Conservation (phyloP, 1,140 invertebrate genomes). For the Diprion similis region DNA sequence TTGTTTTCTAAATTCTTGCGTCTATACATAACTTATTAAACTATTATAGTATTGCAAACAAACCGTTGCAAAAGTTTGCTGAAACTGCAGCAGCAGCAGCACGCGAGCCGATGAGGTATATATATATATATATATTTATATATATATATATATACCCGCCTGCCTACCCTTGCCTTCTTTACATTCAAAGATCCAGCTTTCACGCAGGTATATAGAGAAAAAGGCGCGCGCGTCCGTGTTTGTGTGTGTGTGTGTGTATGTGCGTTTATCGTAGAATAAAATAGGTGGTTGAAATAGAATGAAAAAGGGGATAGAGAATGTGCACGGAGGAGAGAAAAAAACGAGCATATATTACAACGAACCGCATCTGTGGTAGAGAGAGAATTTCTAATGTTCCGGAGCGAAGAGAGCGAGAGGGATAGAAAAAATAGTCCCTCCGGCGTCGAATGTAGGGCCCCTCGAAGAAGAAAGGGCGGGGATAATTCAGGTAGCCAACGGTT, state of each 20-base stretch:
- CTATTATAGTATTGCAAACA: too few relatives aligned
- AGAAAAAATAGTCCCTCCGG: too few relatives aligned
- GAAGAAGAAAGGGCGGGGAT: background rate
- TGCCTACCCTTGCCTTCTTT: background rate
- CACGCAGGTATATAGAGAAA: background rate
- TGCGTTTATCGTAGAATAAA: background rate
- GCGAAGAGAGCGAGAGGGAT: background rate
- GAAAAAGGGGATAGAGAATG: background rate
- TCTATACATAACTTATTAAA: background rate
- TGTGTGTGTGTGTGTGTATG: too few relatives aligned
- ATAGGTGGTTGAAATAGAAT: too few relatives aligned
- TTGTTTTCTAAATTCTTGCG: constrained; percentile 17
- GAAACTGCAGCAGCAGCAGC: background rate
- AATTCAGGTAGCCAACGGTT: constrained; percentile 2
- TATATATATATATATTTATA: too few relatives aligned
- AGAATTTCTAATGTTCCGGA: background rate
- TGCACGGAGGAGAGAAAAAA: background rate
- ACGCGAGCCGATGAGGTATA: background rate
- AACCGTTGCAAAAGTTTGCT: too few relatives aligned
- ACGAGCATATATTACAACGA: background rate
- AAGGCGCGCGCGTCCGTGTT: too few relatives aligned
- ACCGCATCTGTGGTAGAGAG: background rate
- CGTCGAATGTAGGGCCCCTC: too few relatives aligned
- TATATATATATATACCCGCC: background rate
- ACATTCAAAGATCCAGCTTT: background rate